Evolutionary conservation across 2,797 vertebrate species (phyloP).

Genomic region (Neopelma chrysocephalum): DNA sequence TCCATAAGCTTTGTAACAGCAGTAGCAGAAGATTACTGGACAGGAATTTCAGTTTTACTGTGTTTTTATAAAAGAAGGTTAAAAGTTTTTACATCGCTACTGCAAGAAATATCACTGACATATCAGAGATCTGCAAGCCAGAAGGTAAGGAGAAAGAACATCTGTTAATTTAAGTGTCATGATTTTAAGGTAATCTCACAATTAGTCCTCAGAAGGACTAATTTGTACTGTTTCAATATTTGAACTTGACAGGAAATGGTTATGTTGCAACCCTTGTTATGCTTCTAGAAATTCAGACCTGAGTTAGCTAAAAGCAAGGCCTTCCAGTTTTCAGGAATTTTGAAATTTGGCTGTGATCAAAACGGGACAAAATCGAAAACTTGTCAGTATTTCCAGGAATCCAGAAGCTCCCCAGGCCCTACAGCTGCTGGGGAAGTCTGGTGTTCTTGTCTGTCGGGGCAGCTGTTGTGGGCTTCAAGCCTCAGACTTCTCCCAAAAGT

Average conservation of each 20-base stretch:
- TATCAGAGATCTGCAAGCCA: neutral
- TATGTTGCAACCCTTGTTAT: neutral
- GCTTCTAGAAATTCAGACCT: neutral
- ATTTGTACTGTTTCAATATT: neutral
- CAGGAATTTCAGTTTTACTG: neutral
- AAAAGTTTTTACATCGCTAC: neutral
- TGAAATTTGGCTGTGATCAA: neutral
- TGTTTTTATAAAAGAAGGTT: neutral
- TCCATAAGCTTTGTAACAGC: neutral
- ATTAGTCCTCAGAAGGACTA: neutral
- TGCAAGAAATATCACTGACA: neutral
- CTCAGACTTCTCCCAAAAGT: neutral
- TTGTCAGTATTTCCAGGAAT: slow-evolving; percentile 54
- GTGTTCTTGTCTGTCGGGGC: neutral
- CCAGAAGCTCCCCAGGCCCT: neutral
- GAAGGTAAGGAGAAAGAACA: neutral
- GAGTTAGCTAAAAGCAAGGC: neutral
- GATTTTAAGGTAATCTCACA: neutral
- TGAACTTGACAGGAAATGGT: neutral
- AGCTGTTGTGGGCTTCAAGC: neutral
- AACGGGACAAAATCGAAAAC: slow-evolving; percentile 8
- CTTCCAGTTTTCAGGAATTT: neutral
- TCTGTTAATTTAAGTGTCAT: neutral
- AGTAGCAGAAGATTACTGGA: neutral
- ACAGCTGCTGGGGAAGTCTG: slow-evolving; percentile 28